phyloP scores from a whole-genome alignment of 1,140 invertebrate genomes.

The Drosophila nigromelanica region DNA sequence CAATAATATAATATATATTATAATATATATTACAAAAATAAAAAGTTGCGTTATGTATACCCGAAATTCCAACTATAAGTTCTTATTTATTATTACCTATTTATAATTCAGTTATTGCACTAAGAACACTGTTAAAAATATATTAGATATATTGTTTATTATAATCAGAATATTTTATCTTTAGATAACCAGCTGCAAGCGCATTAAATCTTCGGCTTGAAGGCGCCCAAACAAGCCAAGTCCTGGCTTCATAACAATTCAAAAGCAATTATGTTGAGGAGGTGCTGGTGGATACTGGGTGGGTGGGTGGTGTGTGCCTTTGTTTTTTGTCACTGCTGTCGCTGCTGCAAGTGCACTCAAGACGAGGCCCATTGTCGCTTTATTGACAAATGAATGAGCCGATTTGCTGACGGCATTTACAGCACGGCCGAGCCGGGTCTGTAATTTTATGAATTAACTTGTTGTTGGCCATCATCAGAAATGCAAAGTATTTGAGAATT shows the following conservation, averaged over 20 bases:
- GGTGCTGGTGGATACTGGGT: not conserved
- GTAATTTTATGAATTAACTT: constrained; percentile 45
- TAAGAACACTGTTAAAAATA: no score
- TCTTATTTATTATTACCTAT: no score
- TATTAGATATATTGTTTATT: no score
- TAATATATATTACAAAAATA: no score
- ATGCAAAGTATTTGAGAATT: constrained; percentile 57
- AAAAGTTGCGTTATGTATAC: no score
- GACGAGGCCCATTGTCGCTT: constrained; percentile 58
- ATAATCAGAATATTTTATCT: not conserved
- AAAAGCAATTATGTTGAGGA: constrained; percentile 57
- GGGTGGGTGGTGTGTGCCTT: not conserved
- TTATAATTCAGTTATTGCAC: no score
- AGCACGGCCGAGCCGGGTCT: constrained; percentile 17
- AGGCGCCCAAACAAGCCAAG: not conserved
- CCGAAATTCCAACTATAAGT: no score
- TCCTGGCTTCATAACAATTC: constrained; percentile 48
- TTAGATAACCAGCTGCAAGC: not conserved
- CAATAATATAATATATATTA: no score
- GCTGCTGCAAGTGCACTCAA: constrained; percentile 26
- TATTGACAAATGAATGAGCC: constrained; percentile 78
- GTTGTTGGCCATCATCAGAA: constrained; percentile 15
- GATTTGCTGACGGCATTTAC: constrained; percentile 65
- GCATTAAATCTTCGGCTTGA: not conserved
- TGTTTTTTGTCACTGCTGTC: constrained; percentile 9